Percentiles rank a stretch among this genome's conserved stretches.
These are phyloP conservation scores for Diadromus collaris DNA, from an alignment of 2,888 invertebrate species.

Conservation along the genomic window DNA sequence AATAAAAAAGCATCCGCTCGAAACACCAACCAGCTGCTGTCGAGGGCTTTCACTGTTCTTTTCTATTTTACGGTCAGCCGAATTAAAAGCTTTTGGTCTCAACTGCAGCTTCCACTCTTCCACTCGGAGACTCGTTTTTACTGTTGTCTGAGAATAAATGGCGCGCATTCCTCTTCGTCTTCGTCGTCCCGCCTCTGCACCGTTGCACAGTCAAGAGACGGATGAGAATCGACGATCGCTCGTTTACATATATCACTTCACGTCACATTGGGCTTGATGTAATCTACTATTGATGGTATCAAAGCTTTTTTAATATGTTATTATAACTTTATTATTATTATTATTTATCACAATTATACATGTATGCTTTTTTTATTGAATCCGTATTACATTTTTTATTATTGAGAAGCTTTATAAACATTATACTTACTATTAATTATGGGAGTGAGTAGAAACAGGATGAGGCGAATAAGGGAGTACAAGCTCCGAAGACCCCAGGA, in stretches of 20 bases:
- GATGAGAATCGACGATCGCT: not conserved
- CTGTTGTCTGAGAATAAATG: conserved; percentile 8
- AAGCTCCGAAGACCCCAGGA: not conserved
- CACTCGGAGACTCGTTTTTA: not conserved
- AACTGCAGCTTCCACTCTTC: not conserved
- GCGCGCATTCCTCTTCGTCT: conserved; percentile 8
- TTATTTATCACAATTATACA: too few species aligned
- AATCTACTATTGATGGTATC: too few species aligned
- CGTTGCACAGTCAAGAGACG: not conserved
- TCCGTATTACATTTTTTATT: too few species aligned
- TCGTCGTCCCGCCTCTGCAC: too few species aligned
- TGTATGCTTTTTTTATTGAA: not conserved
- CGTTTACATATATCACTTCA: not conserved
- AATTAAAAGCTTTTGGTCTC: conserved; percentile 16
- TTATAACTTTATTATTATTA: not conserved
- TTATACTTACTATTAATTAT: not conserved
- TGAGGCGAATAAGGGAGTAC: not conserved
- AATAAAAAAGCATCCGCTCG: too few species aligned
- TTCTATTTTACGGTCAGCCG: not conserved
- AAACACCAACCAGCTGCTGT: not conserved
- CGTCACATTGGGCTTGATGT: not conserved
- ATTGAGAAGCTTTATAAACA: too few species aligned
- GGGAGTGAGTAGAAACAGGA: not conserved
- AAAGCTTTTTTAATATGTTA: not conserved
- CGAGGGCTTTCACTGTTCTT: not conserved